Evolutionary conservation across 2,113 vertebrate species (phyloP).

Genomic region (Pholis gunnellus): DNA sequence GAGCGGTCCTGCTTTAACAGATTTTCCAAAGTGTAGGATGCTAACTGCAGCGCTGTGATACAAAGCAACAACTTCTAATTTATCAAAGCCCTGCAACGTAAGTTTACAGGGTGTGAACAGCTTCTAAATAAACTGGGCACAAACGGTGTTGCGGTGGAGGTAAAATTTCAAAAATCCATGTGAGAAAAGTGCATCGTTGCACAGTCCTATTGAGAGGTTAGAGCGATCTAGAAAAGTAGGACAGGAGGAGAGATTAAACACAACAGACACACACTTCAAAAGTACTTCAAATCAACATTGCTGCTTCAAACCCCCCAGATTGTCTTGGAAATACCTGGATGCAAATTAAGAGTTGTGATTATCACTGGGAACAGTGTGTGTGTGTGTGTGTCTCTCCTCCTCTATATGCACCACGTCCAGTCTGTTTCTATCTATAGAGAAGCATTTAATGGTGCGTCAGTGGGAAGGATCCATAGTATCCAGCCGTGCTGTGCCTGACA

Average conservation of each 20-base stretch:
- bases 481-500: conserved; percentile 44
- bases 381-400: background rate
- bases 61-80: conserved; percentile 12
- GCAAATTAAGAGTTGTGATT: background rate
- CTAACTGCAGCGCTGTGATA: background rate
- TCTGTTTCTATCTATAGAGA: conserved; percentile 32
- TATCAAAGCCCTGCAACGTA: background rate
- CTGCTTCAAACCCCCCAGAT: background rate
- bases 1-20: background rate
- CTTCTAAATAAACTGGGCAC: background rate
- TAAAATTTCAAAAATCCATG: background rate
- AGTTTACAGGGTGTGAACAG: conserved; percentile 2
- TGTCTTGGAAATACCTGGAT: background rate
- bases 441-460: conserved; percentile 36
- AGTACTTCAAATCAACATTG: background rate
- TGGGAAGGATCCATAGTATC: conserved; percentile 64
- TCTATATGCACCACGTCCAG: conserved; percentile 9
- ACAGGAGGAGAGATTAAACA: background rate
- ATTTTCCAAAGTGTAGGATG: background rate
- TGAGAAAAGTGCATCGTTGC: background rate
- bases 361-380: background rate
- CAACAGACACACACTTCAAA: background rate
- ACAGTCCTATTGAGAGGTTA: background rate
- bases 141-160: background rate
- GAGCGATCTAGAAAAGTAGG: background rate